These are phyloP conservation scores for Podotricha telesiphe DNA, from an alignment of 2,888 invertebrate species.

Conservation along the genomic window DNA sequence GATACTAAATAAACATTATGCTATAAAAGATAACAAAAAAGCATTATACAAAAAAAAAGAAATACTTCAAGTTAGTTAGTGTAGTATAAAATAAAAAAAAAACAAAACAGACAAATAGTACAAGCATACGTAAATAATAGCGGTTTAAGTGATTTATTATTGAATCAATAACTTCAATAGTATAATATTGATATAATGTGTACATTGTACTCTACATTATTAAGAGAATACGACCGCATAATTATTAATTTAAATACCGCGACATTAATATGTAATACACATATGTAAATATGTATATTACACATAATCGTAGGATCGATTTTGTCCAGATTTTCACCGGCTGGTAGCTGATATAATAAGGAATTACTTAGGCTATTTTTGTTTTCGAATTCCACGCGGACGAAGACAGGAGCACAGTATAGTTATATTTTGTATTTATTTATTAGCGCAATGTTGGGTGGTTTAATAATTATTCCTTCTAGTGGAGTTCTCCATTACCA, in stretches of 20 bases:
- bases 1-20: no score
- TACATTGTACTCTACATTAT: constrained; percentile 12
- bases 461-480: no score
- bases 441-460: no score
- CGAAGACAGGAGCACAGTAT: no score
- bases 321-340: no score
- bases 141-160: constrained; percentile 29
- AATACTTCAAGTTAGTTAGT: neutral
- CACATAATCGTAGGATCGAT: neutral
- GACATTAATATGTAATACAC: neutral
- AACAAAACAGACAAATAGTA: neutral
- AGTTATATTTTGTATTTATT: no score
- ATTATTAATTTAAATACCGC: constrained; percentile 15
- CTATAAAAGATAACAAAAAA: no score
- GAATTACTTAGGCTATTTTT: no score
- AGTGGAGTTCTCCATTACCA: no score
- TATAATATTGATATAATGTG: constrained; percentile 9
- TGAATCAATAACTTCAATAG: constrained; percentile 26
- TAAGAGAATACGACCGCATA: constrained; percentile 20
- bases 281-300: neutral
- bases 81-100: neutral
- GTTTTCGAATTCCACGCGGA: no score
- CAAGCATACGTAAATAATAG: constrained; percentile 2
- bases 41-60: no score
- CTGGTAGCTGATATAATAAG: no score